Evolutionary conservation across 2,888 invertebrate species (phyloP).

Genomic region (Ormyrus nitidulus): DNA sequence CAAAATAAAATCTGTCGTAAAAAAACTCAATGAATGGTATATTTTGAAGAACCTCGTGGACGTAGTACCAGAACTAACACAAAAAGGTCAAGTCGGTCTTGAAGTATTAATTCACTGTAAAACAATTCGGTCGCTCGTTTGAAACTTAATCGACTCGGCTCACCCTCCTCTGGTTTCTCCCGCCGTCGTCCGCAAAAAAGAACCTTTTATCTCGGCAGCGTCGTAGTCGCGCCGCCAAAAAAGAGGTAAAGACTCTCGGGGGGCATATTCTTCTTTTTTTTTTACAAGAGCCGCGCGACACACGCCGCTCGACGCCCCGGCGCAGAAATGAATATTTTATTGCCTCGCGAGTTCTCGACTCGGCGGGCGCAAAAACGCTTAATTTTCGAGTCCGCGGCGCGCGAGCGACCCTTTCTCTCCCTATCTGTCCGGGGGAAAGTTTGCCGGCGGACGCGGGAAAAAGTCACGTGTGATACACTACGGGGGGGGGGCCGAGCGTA

Average conservation of each 20-base stretch:
- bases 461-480: slow-evolving; percentile 29
- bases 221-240: neutral
- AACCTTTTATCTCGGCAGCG: slow-evolving; percentile 6
- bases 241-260: neutral
- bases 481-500: neutral
- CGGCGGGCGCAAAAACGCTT: slow-evolving; percentile 51
- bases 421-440: neutral
- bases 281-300: neutral
- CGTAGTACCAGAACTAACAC: no score
- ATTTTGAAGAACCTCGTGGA: no score
- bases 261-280: no score
- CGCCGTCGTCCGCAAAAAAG: slow-evolving; percentile 3
- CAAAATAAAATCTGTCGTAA: no score
- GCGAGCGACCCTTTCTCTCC: neutral
- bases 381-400: slow-evolving; percentile 45
- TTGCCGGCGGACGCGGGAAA: neutral
- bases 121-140: neutral
- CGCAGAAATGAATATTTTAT: slow-evolving; percentile 55
- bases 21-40: no score
- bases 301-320: neutral
- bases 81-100: no score
- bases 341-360: neutral
- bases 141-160: slow-evolving; percentile 47
- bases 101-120: no score
- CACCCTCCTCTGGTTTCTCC: slow-evolving; percentile 37